Evolutionary conservation across 2,113 vertebrate genomes (phyloP).

Genomic region (Poecilia latipinna): DNA sequence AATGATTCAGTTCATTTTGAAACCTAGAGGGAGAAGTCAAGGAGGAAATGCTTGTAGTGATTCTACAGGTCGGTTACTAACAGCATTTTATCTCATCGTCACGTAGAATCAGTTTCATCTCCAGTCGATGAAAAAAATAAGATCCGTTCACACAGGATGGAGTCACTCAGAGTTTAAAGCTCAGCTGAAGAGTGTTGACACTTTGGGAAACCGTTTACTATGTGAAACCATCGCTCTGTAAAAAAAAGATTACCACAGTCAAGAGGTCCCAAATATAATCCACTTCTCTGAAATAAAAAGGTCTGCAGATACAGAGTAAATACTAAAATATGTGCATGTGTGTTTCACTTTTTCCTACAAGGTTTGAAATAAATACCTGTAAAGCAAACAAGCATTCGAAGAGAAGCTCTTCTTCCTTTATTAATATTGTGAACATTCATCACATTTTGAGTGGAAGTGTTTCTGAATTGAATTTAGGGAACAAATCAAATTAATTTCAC

Average conservation of each 20-base stretch:
- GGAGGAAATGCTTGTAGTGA: constrained; percentile 29
- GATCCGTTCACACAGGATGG: constrained; percentile 67
- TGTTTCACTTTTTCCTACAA: constrained; percentile 31
- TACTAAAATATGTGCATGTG: constrained; percentile 65
- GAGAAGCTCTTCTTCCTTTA: constrained; percentile 31
- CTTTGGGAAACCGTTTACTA: neutral
- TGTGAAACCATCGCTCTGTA: neutral
- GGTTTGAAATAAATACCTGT: constrained; percentile 78
- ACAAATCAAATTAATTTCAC: constrained; percentile 62
- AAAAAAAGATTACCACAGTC: constrained; percentile 37
- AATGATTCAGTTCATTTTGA: constrained; percentile 77
- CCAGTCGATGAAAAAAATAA: constrained; percentile 44
- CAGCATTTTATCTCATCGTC: constrained; percentile 35
- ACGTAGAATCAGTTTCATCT: constrained; percentile 33
- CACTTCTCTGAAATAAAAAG: constrained; percentile 34
- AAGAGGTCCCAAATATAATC: constrained; percentile 51
- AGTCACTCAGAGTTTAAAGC: constrained; percentile 62
- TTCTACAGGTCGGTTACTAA: constrained; percentile 41
- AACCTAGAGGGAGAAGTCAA: constrained; percentile 69
- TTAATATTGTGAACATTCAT: constrained; percentile 50
- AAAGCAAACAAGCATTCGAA: constrained; percentile 59
- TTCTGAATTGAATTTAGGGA: constrained; percentile 47
- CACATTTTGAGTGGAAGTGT: constrained; percentile 52
- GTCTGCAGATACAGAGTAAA: constrained; percentile 54
- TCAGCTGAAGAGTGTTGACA: constrained; percentile 1